Evolutionary conservation across 30 jellyfish, hydroid and myxozoan species (phyloP).

Genomic region (Hydra vulgaris): DNA sequence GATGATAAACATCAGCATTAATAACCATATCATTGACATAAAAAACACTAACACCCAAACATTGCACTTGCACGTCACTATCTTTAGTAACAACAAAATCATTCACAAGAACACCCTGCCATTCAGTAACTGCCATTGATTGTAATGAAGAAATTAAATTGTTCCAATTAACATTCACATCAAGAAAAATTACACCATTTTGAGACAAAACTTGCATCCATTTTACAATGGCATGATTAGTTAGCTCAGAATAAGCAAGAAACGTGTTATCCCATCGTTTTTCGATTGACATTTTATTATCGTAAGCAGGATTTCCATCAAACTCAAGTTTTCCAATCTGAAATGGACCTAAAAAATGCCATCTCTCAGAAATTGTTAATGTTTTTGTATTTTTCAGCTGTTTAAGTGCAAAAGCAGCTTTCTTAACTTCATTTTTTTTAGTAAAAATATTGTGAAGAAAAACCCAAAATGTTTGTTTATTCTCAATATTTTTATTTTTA

Average conservation of each 20-base stretch:
- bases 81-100: not conserved
- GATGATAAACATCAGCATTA: slow-evolving; percentile 13
- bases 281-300: not conserved
- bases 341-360: slow-evolving; percentile 19
- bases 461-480: not conserved
- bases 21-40: slow-evolving; percentile 4
- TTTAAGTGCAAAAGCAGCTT: not conserved
- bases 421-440: not conserved
- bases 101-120: slow-evolving; percentile 2
- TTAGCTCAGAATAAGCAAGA: not conserved
- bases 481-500: not conserved
- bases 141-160: slow-evolving; percentile 2
- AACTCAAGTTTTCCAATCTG: slow-evolving; percentile 11
- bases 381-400: not conserved
- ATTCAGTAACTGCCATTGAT: slow-evolving; percentile 20
- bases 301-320: slow-evolving; percentile 18
- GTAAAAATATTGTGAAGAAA: not conserved
- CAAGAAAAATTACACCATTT: not conserved
- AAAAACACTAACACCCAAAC: slow-evolving; percentile 1
- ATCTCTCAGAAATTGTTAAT: not conserved
- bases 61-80: not conserved
- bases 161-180: slow-evolving; percentile 3
- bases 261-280: not conserved
- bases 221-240: not conserved
- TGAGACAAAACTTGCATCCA: not conserved